Conservation (phyloP, 2,113 vertebrate species). For the Psittacus erithacus region DNA sequence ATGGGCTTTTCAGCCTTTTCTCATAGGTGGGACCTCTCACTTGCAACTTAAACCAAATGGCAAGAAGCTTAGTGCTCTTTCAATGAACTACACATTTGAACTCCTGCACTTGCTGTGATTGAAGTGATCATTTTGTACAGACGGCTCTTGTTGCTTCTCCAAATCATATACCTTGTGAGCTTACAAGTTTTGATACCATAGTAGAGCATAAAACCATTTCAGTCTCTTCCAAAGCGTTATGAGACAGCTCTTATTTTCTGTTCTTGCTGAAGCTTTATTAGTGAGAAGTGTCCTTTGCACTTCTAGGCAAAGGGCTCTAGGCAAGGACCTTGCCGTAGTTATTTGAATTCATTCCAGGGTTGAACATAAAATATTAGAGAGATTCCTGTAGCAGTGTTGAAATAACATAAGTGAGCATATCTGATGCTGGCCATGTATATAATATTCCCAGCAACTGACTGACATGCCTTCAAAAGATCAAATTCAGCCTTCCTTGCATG, state of each 20-base stretch:
- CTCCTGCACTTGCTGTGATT: background rate
- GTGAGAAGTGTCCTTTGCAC: background rate
- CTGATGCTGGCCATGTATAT: slow-evolving; percentile 51
- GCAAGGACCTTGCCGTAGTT: background rate
- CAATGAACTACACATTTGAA: background rate
- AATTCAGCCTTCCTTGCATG: slow-evolving; percentile 62
- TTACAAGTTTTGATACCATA: background rate
- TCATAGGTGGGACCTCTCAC: background rate
- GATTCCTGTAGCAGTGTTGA: slow-evolving; percentile 45
- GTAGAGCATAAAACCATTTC: background rate
- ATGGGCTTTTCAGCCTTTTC: background rate
- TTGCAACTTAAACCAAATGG: background rate
- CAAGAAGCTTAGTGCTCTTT: background rate
- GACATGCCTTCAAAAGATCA: slow-evolving; percentile 62
- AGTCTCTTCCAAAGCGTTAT: background rate
- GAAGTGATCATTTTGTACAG: background rate
- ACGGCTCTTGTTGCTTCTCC: background rate
- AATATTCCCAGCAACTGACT: slow-evolving; percentile 60
- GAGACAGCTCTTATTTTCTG: background rate
- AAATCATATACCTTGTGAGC: background rate
- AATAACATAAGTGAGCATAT: slow-evolving; percentile 53
- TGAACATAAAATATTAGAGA: slow-evolving; percentile 13
- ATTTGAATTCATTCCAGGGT: background rate
- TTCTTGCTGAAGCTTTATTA: background rate
- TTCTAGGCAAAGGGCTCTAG: background rate